Evolutionary conservation across 2,113 vertebrate genomes (phyloP).

Genomic region (Copsychus sechellarum): DNA sequence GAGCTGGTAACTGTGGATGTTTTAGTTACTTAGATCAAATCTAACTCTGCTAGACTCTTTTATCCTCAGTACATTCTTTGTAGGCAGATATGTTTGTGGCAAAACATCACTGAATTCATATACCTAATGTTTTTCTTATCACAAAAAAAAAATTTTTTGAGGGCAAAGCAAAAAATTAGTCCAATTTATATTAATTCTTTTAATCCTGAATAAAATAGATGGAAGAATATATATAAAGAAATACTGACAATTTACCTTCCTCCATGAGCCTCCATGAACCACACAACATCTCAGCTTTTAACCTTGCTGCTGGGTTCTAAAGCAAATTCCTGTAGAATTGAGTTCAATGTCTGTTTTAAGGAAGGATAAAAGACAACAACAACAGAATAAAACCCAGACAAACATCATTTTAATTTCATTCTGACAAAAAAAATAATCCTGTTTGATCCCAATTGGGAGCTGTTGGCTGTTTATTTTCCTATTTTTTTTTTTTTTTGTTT

Average conservation of each 20-base stretch:
- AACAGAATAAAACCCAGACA: background rate
- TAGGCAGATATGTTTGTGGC: background rate
- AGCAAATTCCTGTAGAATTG: background rate
- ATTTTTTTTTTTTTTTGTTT: background rate
- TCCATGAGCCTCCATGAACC: background rate
- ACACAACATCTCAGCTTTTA: accelerated
- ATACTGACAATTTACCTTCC: background rate
- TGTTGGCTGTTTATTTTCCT: background rate
- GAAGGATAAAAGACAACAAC: background rate
- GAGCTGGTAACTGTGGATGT: background rate
- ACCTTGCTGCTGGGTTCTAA: background rate
- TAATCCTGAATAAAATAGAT: background rate
- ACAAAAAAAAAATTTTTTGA: background rate
- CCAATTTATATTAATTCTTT: background rate
- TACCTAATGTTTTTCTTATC: background rate
- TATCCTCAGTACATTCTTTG: background rate
- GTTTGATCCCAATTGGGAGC: background rate
- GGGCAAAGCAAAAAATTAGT: background rate
- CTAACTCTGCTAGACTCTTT: background rate
- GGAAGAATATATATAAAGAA: background rate
- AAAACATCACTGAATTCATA: background rate
- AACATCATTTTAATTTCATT: background rate
- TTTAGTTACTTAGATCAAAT: background rate
- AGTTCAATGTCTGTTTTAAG: background rate
- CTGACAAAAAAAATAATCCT: background rate